These are phyloP conservation scores for Petroica traversi DNA, from an alignment of 2,113 vertebrate genomes.

Conservation along the genomic window DNA sequence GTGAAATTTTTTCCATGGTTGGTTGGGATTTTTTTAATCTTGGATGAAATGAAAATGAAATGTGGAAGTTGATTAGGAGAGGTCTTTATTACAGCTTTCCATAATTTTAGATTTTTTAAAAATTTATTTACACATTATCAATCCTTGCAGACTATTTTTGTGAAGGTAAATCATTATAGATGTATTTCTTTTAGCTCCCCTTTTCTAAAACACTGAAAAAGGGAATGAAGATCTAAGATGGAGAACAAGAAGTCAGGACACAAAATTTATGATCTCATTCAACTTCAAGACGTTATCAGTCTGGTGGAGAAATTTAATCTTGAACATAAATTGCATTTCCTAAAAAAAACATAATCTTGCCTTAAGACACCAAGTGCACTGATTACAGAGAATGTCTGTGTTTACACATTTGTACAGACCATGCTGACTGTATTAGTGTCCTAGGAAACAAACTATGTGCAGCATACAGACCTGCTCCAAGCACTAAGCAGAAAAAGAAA, in stretches of 20 bases:
- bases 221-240: slow-evolving; percentile 23
- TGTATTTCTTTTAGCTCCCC: not conserved
- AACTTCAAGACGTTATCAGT: slow-evolving; percentile 79
- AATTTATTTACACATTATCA: not conserved
- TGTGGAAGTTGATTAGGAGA: not conserved
- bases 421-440: slow-evolving; percentile 83
- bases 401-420: slow-evolving; percentile 81
- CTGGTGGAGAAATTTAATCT: slow-evolving; percentile 77
- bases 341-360: slow-evolving; percentile 85
- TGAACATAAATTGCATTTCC: slow-evolving; percentile 84
- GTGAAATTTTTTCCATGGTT: not conserved
- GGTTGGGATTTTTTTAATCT: not conserved
- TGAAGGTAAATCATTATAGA: not conserved
- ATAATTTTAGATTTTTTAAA: not conserved
- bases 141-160: not conserved
- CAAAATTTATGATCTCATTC: slow-evolving; percentile 76
- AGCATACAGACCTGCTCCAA: slow-evolving; percentile 67
- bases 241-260: slow-evolving; percentile 60
- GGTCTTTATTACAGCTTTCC: not conserved
- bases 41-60: not conserved
- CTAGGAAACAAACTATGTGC: slow-evolving; percentile 76
- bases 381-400: slow-evolving; percentile 86
- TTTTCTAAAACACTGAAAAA: slow-evolving; percentile 20
- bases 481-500: slow-evolving; percentile 66
- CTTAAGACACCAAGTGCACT: slow-evolving; percentile 80